A percentile compares a stretch with the other conserved stretches of the same genome.
phyloP scores from a whole-genome alignment of 2,888 invertebrate species.

The Cheilosia vernalis region DNA sequence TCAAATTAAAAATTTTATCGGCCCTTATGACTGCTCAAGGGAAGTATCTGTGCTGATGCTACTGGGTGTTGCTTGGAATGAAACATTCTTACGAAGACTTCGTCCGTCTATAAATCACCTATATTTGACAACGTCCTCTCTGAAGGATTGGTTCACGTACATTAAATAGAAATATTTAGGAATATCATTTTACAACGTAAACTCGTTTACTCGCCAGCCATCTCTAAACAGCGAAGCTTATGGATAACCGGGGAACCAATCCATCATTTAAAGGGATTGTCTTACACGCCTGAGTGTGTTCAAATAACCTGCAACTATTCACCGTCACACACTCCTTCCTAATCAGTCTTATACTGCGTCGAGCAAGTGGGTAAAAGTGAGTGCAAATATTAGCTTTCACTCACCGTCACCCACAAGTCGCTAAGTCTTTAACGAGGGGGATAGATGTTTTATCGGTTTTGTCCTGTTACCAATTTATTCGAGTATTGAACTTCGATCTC shows the following conservation, averaged over 20 bases:
- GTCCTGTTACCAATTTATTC: too few species aligned
- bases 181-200: not conserved
- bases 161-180: not conserved
- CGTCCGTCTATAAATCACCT: constrained; percentile 8
- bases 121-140: not conserved
- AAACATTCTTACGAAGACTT: not conserved
- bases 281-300: constrained; percentile 33
- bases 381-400: constrained; percentile 44
- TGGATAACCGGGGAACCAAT: constrained; percentile 4
- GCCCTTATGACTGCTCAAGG: not conserved
- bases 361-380: constrained; percentile 26
- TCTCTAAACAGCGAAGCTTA: not conserved
- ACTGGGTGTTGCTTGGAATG: not conserved
- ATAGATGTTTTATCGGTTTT: too few species aligned
- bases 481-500: too few species aligned
- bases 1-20: constrained; percentile 2
- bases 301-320: constrained; percentile 26
- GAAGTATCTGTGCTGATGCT: not conserved
- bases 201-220: not conserved
- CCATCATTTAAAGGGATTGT: constrained; percentile 50
- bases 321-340: constrained; percentile 22
- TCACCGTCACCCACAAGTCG: constrained; percentile 1
- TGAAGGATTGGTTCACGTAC: constrained; percentile 6
- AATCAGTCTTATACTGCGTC: not conserved
- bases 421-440: not conserved